Evolutionary conservation across 1,140 invertebrate genomes (phyloP).

Genomic region (Achroia grisella): DNA sequence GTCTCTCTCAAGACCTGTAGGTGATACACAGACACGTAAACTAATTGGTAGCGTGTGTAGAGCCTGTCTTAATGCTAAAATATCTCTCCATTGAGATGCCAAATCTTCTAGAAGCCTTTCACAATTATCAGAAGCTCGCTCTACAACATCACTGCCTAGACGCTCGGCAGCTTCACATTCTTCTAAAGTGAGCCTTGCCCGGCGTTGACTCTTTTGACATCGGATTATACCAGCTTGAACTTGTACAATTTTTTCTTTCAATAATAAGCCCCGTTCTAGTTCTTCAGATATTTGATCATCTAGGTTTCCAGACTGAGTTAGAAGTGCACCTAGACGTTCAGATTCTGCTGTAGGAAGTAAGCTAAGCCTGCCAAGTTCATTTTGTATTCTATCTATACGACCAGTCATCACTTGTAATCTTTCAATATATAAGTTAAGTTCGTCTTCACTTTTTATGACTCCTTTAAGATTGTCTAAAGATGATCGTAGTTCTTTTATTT

Average conservation of each 20-base stretch:
- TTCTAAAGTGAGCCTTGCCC: constrained; percentile 77
- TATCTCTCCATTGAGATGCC: constrained; percentile 81
- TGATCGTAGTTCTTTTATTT: constrained; percentile 80
- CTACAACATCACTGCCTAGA: constrained; percentile 81
- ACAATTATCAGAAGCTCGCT: constrained; percentile 80
- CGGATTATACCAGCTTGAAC: constrained; percentile 80
- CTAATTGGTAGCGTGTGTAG: constrained; percentile 83
- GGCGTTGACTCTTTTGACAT: constrained; percentile 78
- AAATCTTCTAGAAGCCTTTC: constrained; percentile 79
- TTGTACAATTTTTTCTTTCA: constrained; percentile 81
- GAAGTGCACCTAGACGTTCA: constrained; percentile 81
- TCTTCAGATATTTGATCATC: constrained; percentile 83
- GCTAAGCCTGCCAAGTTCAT: constrained; percentile 83
- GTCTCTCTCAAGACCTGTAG: constrained; percentile 81
- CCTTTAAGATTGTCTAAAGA: constrained; percentile 81
- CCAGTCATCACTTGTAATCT: constrained; percentile 83
- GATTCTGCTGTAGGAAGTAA: constrained; percentile 81
- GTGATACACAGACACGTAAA: constrained; percentile 82
- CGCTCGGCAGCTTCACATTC: constrained; percentile 82
- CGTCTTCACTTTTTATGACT: constrained; percentile 86
- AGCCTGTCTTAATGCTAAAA: constrained; percentile 81
- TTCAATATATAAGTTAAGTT: constrained; percentile 86
- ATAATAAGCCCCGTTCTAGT: constrained; percentile 79
- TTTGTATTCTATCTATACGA: constrained; percentile 83
- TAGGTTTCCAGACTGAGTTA: constrained; percentile 79